These are phyloP conservation scores for Andrena dorsata DNA, from an alignment of 2,888 invertebrate species.

Conservation along the genomic window DNA sequence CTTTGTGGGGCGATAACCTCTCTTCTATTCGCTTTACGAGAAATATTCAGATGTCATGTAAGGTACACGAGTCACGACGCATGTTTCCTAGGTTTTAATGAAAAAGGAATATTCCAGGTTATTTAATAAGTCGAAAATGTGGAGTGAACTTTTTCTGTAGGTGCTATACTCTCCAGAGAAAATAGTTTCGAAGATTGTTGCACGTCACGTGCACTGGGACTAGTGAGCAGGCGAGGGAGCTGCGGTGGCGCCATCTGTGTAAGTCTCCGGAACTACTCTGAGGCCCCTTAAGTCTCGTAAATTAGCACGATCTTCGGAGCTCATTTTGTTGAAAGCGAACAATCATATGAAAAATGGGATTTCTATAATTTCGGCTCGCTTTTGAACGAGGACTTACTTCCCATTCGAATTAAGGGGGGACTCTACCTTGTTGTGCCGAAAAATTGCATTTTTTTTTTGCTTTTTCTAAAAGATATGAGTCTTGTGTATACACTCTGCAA, in stretches of 20 bases:
- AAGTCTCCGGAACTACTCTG: too few species aligned
- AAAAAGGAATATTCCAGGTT: background rate
- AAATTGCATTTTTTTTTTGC: too few species aligned
- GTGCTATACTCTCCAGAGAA: background rate
- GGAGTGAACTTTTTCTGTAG: background rate
- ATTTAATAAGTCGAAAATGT: background rate
- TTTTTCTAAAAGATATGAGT: too few species aligned
- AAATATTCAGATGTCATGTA: background rate
- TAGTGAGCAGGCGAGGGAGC: too few species aligned
- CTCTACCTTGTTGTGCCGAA: too few species aligned
- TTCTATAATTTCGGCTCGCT: background rate
- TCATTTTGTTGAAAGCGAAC: background rate
- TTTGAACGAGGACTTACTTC: background rate
- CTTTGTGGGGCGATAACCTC: background rate
- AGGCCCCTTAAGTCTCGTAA: too few species aligned
- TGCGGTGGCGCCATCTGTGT: too few species aligned
- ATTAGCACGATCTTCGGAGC: background rate
- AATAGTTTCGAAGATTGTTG: background rate
- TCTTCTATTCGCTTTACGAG: background rate
- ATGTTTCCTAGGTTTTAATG: background rate
- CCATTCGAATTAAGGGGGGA: background rate
- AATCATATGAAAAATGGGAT: background rate
- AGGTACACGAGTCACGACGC: background rate
- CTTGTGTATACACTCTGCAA: too few species aligned
- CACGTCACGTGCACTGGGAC: too few species aligned